Percentiles rank a stretch among this genome's conserved stretches.
Evolutionary conservation across 1,140 invertebrate genomes (phyloP).

Genomic region (Acromyrmex echinatior): DNA sequence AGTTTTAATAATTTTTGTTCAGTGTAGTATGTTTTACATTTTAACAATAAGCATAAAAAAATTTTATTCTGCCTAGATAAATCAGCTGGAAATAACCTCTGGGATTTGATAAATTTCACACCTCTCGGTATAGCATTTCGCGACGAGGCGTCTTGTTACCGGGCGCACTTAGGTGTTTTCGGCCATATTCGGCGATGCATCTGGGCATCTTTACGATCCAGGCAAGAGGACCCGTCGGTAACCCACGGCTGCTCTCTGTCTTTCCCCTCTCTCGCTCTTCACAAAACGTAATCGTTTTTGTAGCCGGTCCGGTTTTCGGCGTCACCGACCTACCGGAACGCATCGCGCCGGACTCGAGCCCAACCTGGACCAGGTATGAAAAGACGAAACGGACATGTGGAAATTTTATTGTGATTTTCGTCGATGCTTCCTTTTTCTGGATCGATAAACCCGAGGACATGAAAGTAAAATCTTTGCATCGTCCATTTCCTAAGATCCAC

Average conservation of each 20-base stretch:
- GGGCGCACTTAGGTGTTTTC: slow-evolving; percentile 39
- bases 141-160: slow-evolving; percentile 41
- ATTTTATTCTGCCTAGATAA: background rate
- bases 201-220: slow-evolving; percentile 19
- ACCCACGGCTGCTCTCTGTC: slow-evolving; percentile 37
- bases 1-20: too few relatives aligned
- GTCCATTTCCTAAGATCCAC: background rate
- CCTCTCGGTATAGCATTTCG: background rate
- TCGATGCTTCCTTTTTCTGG: background rate
- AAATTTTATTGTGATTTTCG: slow-evolving; percentile 25
- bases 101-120: background rate
- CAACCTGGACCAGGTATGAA: slow-evolving; percentile 71
- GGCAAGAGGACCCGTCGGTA: slow-evolving; percentile 39
- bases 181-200: slow-evolving; percentile 49
- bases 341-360: slow-evolving; percentile 65
- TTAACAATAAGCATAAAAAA: background rate
- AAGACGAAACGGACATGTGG: slow-evolving; percentile 52
- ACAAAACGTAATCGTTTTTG: slow-evolving; percentile 74
- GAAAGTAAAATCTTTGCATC: background rate
- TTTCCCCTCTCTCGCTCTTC: slow-evolving; percentile 14
- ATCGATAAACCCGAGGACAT: background rate
- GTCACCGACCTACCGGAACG: slow-evolving; percentile 76
- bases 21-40: background rate
- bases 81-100: background rate
- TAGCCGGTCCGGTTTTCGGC: slow-evolving; percentile 69